Conservation (phyloP, 2,113 vertebrate species). For the Trichechus manatus region DNA sequence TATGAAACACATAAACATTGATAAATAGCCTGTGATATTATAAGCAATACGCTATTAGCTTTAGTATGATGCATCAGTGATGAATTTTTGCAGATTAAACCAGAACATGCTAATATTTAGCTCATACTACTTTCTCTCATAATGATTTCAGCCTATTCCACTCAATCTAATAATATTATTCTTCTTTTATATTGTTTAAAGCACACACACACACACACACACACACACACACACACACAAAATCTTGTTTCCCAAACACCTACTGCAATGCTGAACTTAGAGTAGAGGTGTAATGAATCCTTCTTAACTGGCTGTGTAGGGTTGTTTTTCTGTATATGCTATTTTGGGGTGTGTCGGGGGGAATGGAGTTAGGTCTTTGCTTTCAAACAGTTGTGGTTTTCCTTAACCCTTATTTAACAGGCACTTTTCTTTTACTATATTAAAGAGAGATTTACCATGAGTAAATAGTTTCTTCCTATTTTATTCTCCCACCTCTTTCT, state of each 20-base stretch:
- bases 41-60: not conserved
- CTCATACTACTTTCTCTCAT: slow-evolving; percentile 4
- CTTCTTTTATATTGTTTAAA: slow-evolving; percentile 38
- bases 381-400: slow-evolving; percentile 55
- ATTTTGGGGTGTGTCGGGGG: not conserved
- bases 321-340: slow-evolving; percentile 40
- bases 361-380: not conserved
- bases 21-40: not conserved
- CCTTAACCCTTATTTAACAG: slow-evolving; percentile 39
- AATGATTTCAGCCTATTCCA: slow-evolving; percentile 1
- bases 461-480: not conserved
- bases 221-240: not conserved
- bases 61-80: not conserved
- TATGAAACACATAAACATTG: not conserved
- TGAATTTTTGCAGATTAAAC: not conserved
- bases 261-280: not conserved
- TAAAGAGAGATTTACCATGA: slow-evolving; percentile 16
- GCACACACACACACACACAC: not conserved
- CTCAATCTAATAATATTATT: not conserved
- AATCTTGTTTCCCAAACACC: not conserved
- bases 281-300: not conserved
- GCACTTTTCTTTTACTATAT: slow-evolving; percentile 29
- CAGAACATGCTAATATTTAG: not conserved
- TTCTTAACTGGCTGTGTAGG: not conserved
- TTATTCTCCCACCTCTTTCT: not conserved